phyloP scores from a whole-genome alignment of 2,113 vertebrate species.

The Dascyllus trimaculatus region DNA sequence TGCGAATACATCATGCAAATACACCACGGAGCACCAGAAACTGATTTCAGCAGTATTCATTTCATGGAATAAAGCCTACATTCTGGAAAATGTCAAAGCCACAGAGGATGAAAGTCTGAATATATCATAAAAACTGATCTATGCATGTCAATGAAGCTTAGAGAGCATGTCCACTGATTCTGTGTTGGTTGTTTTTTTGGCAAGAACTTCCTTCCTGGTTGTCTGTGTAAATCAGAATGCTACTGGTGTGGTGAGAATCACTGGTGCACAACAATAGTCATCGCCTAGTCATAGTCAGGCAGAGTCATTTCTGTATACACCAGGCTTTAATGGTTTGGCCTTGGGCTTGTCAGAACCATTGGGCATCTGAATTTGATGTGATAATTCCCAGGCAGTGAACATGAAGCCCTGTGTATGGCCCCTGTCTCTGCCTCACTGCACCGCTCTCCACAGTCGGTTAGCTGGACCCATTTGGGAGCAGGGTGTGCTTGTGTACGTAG shows the following conservation, averaged over 20 bases:
- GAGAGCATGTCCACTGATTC: conserved; percentile 27
- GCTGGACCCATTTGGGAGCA: conserved; percentile 37
- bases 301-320: conserved; percentile 58
- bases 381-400: conserved; percentile 76
- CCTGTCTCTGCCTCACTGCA: conserved; percentile 65
- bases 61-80: conserved; percentile 31
- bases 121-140: conserved; percentile 28
- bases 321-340: conserved; percentile 58
- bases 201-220: conserved; percentile 56
- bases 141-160: conserved; percentile 20
- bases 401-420: conserved; percentile 57
- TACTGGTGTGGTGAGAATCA: conserved; percentile 61
- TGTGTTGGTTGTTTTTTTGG: conserved; percentile 52
- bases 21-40: conserved; percentile 5
- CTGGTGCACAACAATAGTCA: conserved; percentile 71
- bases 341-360: conserved; percentile 69
- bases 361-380: conserved; percentile 70
- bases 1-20: conserved; percentile 59
- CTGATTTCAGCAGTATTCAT: conserved; percentile 14
- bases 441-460: conserved; percentile 44
- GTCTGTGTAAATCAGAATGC: conserved; percentile 55
- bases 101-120: conserved; percentile 22
- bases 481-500: conserved; percentile 26
- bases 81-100: conserved; percentile 19
- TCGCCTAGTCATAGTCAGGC: conserved; percentile 57